Base-by-base conservation (phyloP, 2,113 vertebrate species). In the Neolamprologus modestus region DNA sequence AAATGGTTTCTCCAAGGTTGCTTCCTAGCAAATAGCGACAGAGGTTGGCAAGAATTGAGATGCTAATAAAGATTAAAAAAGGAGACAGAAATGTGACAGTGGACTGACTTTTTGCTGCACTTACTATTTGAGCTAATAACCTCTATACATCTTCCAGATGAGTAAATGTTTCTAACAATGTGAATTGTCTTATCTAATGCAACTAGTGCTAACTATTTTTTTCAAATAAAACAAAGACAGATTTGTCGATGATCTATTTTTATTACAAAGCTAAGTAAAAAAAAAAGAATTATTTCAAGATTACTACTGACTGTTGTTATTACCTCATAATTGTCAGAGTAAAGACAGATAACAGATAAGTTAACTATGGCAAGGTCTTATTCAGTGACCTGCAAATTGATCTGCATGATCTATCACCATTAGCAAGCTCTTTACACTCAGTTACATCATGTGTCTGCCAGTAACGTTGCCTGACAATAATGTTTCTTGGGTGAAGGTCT, bases 91-190 rank as follows among this genome's bases (percentile, higher is more conserved):
- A 35, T 9, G 3, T 33, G 40, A 88, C 63, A 89, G 52, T 16
- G 52, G 73, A 81, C 80, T 76, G 88, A 89, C 55, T 89, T 90
- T 85, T 85, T 91, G 83, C 81, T 90, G 88, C 83, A 90, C 84
- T 89, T 86, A 84, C 33, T 19, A 42, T 93, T 89, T 37, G 63
- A 19, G 42, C 76, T 10, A 52, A 86, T 24, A 40, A 45, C 14
- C 35, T 17, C 55, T 13, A 31, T 26, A 78, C 19, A 12, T 33
- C 17, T 24, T 76, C 19, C 24, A 57, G 47, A 40, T 28, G 28
- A 66, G 10, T 52, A n/a, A 59, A 84, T 80, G 83, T 45, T 35
- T n/a, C 55, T 59, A 4, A 54, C 50, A 53, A 21, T 71, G 35
- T 35, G 5, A 57, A 80, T 21, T 42, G 26, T 42, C 4, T n/a